phyloP scores from a whole-genome alignment of 2,113 vertebrate species.

The Mellivora capensis region DNA sequence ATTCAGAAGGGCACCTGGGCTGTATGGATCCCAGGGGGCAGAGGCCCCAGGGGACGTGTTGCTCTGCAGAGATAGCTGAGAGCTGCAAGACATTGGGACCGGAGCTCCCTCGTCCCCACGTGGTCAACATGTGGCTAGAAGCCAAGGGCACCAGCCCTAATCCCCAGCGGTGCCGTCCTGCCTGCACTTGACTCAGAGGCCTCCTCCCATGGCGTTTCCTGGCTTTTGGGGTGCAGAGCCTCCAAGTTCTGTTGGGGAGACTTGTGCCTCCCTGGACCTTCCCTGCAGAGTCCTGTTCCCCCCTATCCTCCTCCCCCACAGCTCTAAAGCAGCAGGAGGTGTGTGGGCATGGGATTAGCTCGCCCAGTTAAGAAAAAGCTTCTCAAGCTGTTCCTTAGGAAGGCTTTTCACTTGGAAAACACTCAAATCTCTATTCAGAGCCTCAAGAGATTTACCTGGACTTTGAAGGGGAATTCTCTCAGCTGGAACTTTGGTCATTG shows the following conservation, averaged over 20 bases:
- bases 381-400: neutral
- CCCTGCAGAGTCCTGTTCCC: neutral
- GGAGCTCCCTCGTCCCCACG: neutral
- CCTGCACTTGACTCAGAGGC: neutral
- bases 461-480: neutral
- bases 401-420: neutral
- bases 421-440: neutral
- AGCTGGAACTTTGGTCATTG: neutral
- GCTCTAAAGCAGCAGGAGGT: neutral
- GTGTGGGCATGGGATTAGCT: neutral
- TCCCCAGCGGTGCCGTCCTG: rapidly evolving
- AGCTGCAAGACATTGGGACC: neutral
- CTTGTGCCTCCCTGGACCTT: neutral
- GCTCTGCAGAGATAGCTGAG: neutral
- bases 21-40: neutral
- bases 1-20: neutral
- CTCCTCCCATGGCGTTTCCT: neutral
- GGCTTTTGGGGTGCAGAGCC: neutral
- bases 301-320: neutral
- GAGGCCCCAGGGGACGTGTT: neutral
- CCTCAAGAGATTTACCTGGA: neutral
- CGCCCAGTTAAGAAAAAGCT: neutral
- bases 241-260: neutral
- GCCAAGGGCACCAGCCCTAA: neutral
- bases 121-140: neutral